These are phyloP conservation scores for Melolontha melolontha DNA, from an alignment of 2,888 invertebrate genomes.

Conservation along the genomic window DNA sequence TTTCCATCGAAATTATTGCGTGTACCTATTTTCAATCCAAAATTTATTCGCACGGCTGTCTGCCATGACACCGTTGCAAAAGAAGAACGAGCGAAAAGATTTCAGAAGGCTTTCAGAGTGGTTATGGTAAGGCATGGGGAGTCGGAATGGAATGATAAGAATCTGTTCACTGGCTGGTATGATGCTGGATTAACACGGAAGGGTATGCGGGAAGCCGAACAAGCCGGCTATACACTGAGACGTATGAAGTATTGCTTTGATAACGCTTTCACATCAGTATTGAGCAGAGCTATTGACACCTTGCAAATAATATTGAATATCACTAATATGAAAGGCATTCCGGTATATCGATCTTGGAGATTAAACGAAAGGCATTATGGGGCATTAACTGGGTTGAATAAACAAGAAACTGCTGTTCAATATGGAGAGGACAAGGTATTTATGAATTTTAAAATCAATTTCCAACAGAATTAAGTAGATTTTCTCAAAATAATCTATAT, in stretches of 20 bases:
- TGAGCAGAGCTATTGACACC: slow-evolving; percentile 83
- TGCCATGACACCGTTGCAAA: not conserved
- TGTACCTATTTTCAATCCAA: too few relatives aligned
- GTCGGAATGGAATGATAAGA: slow-evolving; percentile 43
- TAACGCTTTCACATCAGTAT: slow-evolving; percentile 82
- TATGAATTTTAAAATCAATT: not conserved
- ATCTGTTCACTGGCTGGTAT: slow-evolving; percentile 43
- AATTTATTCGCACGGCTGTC: not conserved
- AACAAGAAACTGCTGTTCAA: slow-evolving; percentile 85
- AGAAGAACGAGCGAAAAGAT: not conserved
- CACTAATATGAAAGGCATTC: slow-evolving; percentile 73
- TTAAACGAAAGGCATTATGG: slow-evolving; percentile 91
- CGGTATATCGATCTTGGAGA: slow-evolving; percentile 81
- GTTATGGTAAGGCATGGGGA: slow-evolving; percentile 44
- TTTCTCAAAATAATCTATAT: not conserved
- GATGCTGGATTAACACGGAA: slow-evolving; percentile 31
- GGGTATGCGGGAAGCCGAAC: slow-evolving; percentile 75
- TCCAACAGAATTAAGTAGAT: not conserved
- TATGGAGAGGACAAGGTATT: slow-evolving; percentile 81
- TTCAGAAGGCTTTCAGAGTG: slow-evolving; percentile 20
- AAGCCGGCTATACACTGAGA: slow-evolving; percentile 80
- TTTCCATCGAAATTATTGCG: not conserved
- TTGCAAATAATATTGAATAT: slow-evolving; percentile 76
- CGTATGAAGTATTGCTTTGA: slow-evolving; percentile 80
- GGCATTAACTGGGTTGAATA: slow-evolving; percentile 86